These are phyloP conservation scores for Adelognathus sp. DNA, from an alignment of 2,888 invertebrate species.

Conservation along the genomic window DNA sequence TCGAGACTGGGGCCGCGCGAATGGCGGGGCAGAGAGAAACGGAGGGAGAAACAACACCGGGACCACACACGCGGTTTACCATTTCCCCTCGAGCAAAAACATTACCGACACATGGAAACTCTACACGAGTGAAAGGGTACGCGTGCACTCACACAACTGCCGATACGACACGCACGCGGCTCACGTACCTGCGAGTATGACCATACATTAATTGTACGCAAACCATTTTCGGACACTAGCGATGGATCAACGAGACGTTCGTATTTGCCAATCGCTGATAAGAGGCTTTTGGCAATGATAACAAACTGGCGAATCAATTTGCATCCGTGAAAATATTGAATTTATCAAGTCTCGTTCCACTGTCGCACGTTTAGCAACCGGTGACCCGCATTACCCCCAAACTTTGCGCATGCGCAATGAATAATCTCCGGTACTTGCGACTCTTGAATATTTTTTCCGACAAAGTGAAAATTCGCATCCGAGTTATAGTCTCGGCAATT, in stretches of 20 bases:
- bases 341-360: too few species aligned
- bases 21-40: slow-evolving; percentile 43
- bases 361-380: too few species aligned
- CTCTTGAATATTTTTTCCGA: not conserved
- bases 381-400: too few species aligned
- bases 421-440: not conserved
- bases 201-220: not conserved
- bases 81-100: slow-evolving; percentile 79
- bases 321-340: too few species aligned
- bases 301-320: not conserved
- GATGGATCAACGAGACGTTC: not conserved
- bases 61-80: slow-evolving; percentile 80
- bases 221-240: slow-evolving; percentile 1
- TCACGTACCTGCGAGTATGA: not conserved
- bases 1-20: slow-evolving; percentile 31
- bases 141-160: slow-evolving; percentile 37
- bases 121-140: too few species aligned
- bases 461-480: not conserved
- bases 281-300: not conserved
- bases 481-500: not conserved
- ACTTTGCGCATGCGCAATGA: too few species aligned
- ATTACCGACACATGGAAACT: slow-evolving; percentile 71
- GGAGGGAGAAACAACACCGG: slow-evolving; percentile 64
- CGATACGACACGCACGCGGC: slow-evolving; percentile 19
- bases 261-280: not conserved